These are phyloP conservation scores for Choreutis nemorana DNA, from an alignment of 2,888 invertebrate genomes.

Conservation along the genomic window DNA sequence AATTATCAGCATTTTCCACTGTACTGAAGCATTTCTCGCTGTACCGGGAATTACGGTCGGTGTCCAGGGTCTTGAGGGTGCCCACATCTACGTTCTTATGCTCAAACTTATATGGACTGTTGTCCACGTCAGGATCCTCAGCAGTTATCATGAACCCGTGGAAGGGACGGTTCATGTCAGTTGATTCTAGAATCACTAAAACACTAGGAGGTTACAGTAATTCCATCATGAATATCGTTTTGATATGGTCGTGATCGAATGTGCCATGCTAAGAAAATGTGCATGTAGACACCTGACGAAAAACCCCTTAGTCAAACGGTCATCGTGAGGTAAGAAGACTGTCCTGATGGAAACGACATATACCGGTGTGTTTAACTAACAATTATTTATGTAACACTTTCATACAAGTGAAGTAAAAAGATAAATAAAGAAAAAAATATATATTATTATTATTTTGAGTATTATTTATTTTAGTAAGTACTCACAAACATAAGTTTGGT, in stretches of 20 bases:
- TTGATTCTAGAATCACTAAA: constrained; percentile 31
- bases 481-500: constrained; percentile 53
- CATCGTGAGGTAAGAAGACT: no score
- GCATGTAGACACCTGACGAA: background rate
- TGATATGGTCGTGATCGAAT: constrained; percentile 1
- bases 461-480: constrained; percentile 4
- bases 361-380: no score
- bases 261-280: constrained; percentile 1
- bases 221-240: background rate
- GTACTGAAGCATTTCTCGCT: constrained; percentile 44
- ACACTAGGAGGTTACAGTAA: no score
- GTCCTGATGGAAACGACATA: no score
- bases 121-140: constrained; percentile 43
- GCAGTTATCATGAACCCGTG: constrained; percentile 55
- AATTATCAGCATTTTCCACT: constrained; percentile 45
- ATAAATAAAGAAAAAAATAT: no score
- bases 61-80: constrained; percentile 38
- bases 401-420: no score
- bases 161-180: constrained; percentile 26
- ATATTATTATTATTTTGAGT: background rate
- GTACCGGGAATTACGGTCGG: constrained; percentile 30
- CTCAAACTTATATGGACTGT: constrained; percentile 21
- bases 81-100: constrained; percentile 32
- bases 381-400: no score
- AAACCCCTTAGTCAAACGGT: no score